phyloP scores from a whole-genome alignment of 2,797 vertebrate species.

The Liparis tanakae region DNA sequence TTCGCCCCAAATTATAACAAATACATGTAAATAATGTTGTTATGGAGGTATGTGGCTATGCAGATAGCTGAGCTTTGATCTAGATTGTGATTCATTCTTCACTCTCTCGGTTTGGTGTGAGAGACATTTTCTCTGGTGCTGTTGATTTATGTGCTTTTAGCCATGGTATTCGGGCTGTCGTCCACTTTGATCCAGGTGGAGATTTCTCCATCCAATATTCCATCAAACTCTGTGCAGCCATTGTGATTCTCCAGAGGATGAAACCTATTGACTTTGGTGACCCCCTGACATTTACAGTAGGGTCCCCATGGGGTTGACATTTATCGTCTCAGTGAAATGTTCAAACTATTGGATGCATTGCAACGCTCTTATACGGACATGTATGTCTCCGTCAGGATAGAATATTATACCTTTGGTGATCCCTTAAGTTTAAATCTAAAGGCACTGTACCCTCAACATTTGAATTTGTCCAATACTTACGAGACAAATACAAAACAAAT shows the following conservation, averaged over 20 bases:
- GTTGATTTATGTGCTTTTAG: background rate
- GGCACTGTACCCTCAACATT: background rate
- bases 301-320: background rate
- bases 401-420: background rate
- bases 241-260: slow-evolving; percentile 1
- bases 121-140: background rate
- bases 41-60: background rate
- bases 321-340: background rate
- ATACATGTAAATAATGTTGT: background rate
- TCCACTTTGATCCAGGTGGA: background rate
- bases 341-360: background rate
- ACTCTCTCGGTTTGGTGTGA: background rate
- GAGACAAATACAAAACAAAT: background rate
- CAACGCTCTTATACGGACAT: background rate
- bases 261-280: background rate
- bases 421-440: background rate
- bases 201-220: background rate
- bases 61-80: background rate
- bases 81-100: background rate
- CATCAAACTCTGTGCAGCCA: background rate
- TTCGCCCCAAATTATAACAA: background rate
- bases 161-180: background rate
- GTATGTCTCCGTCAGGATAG: background rate
- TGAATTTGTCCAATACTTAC: background rate
- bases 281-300: slow-evolving; percentile 2